Evolutionary conservation across 1,140 invertebrate species (phyloP).

Genomic region (Chlorops oryzae): DNA sequence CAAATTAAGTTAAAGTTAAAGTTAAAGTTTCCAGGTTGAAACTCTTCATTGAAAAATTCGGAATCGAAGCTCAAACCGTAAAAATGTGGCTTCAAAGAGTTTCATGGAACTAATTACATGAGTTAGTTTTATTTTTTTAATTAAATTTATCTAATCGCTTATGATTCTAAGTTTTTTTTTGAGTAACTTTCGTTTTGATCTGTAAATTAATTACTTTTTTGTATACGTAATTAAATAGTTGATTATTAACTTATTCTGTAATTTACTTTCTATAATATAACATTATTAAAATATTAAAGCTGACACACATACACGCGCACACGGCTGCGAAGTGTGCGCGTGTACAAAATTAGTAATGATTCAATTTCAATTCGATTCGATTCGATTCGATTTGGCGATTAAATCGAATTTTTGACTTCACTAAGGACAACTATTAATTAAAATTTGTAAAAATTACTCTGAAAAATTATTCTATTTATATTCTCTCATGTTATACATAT

Average conservation of each 20-base stretch:
- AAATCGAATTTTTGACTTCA: too few relatives aligned
- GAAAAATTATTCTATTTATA: constrained; percentile 41
- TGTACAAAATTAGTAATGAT: too few relatives aligned
- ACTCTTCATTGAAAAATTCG: too few relatives aligned
- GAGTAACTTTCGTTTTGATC: not conserved
- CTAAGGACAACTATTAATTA: too few relatives aligned
- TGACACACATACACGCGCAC: too few relatives aligned
- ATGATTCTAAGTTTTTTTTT: not conserved
- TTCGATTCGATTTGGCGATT: too few relatives aligned
- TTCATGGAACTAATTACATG: not conserved
- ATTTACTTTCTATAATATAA: too few relatives aligned
- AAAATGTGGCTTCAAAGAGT: not conserved
- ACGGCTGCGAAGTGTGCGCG: too few relatives aligned
- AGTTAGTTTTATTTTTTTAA: not conserved
- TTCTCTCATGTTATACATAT: constrained; percentile 32
- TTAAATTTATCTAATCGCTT: not conserved
- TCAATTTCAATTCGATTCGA: too few relatives aligned
- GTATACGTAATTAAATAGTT: constrained; percentile 13
- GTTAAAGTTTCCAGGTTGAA: too few relatives aligned
- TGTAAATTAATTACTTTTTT: not conserved
- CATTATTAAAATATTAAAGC: constrained; percentile 47
- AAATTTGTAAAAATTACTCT: too few relatives aligned
- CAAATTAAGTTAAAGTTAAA: too few relatives aligned
- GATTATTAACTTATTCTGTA: constrained; percentile 12
- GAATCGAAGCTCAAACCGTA: not conserved